Evolutionary conservation across 2,888 invertebrate species (phyloP).

Genomic region (Cordilura impudica): DNA sequence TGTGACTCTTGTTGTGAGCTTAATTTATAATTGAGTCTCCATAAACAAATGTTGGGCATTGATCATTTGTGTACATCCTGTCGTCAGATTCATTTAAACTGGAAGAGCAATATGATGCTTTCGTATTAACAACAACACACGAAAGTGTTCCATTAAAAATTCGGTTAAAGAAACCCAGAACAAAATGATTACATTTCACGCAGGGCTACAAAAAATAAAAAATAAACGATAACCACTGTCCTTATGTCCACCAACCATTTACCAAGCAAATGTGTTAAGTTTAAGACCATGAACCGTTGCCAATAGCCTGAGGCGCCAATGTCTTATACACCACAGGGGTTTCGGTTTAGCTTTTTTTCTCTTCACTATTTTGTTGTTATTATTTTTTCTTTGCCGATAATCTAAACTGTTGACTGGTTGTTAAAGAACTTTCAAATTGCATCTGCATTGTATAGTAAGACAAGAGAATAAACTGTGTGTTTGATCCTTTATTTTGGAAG

Average conservation of each 20-base stretch:
- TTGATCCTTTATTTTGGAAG: slow-evolving; percentile 24
- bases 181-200: slow-evolving; percentile 64
- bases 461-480: not conserved
- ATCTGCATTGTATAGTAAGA: slow-evolving; percentile 52
- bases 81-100: slow-evolving; percentile 76
- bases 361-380: not conserved
- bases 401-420: slow-evolving; percentile 66
- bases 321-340: slow-evolving; percentile 72
- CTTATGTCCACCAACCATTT: not conserved
- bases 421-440: slow-evolving; percentile 59
- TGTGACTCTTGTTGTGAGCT: slow-evolving; percentile 64
- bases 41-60: slow-evolving; percentile 69
- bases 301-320: slow-evolving; percentile 72
- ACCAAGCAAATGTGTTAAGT: slow-evolving; percentile 49
- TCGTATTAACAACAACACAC: slow-evolving; percentile 12
- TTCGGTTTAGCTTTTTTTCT: slow-evolving; percentile 35
- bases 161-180: slow-evolving; percentile 34
- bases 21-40: slow-evolving; percentile 74
- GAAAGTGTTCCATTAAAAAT: slow-evolving; percentile 33
- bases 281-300: slow-evolving; percentile 56
- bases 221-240: slow-evolving; percentile 16
- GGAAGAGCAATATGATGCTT: slow-evolving; percentile 60
- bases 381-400: slow-evolving; percentile 65
- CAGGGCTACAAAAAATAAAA: slow-evolving; percentile 50
- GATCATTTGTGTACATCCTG: slow-evolving; percentile 72